Percentiles rank a stretch among this genome's conserved stretches.
Evolutionary conservation across 2,888 invertebrate species (phyloP).

Genomic region (Lymantria dispar): DNA sequence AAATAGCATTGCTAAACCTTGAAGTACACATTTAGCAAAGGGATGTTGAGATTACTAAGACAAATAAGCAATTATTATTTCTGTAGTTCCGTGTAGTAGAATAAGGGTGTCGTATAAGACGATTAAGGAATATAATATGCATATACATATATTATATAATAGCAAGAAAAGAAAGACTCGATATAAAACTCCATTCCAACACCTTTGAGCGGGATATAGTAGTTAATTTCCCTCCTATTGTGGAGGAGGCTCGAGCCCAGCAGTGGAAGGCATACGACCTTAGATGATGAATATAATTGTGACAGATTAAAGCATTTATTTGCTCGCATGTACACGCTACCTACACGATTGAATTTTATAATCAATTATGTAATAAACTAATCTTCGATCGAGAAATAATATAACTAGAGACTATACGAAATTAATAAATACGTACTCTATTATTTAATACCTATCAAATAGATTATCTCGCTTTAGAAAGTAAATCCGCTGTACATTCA

Average conservation of each 20-base stretch:
- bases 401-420: conserved; percentile 21
- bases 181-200: too few relatives aligned
- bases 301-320: conserved; percentile 32
- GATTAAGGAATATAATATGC: too few relatives aligned
- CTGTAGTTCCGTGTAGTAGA: too few relatives aligned
- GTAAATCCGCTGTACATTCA: conserved; percentile 16
- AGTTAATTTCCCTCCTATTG: too few relatives aligned
- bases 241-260: too few relatives aligned
- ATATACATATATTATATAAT: too few relatives aligned
- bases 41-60: too few relatives aligned
- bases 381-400: conserved; percentile 28
- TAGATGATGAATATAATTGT: conserved; percentile 29
- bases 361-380: conserved; percentile 26
- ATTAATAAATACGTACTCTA: conserved; percentile 19
- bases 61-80: too few relatives aligned
- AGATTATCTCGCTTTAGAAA: conserved; percentile 25
- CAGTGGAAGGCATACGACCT: too few relatives aligned
- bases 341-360: conserved; percentile 20
- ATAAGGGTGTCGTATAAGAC: too few relatives aligned
- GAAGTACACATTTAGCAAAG: conserved; percentile 28
- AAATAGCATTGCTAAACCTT: conserved; percentile 31
- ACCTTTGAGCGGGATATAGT: too few relatives aligned
- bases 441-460: conserved; percentile 21
- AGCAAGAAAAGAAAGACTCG: too few relatives aligned
- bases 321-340: conserved; percentile 27